Conservation (phyloP, 2,113 vertebrate genomes). For the Bettongia penicillata region DNA sequence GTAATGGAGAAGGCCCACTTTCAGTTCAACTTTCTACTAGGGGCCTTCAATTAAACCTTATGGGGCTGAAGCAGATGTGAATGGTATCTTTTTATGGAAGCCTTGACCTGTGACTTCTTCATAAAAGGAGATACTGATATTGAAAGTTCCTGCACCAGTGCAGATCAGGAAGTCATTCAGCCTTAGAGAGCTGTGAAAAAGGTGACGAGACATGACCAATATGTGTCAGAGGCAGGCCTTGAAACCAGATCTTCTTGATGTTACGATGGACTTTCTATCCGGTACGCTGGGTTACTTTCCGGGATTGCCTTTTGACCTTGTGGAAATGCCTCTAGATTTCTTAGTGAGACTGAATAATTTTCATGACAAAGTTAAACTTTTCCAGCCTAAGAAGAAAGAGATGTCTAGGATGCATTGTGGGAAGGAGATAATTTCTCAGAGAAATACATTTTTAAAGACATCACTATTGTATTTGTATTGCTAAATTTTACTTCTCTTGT, state of each 20-base stretch:
- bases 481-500: conserved; percentile 2
- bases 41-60: conserved; percentile 28
- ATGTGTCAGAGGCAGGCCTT: background rate
- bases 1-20: conserved; percentile 43
- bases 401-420: conserved; percentile 22
- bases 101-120: background rate
- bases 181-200: background rate
- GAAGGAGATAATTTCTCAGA: conserved; percentile 60
- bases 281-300: background rate
- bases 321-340: conserved; percentile 47
- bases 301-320: background rate
- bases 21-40: conserved; percentile 49
- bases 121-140: background rate
- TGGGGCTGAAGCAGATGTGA: conserved; percentile 38
- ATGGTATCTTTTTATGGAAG: background rate
- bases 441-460: conserved; percentile 8
- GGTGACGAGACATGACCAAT: background rate
- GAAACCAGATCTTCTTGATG: background rate
- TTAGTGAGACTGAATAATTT: background rate
- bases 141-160: background rate
- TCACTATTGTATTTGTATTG: background rate
- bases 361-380: conserved; percentile 47
- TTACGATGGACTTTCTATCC: background rate
- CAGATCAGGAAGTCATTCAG: background rate
- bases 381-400: conserved; percentile 23